phyloP scores from a whole-genome alignment of 2,797 vertebrate genomes.

The Eulemur albifrons region DNA sequence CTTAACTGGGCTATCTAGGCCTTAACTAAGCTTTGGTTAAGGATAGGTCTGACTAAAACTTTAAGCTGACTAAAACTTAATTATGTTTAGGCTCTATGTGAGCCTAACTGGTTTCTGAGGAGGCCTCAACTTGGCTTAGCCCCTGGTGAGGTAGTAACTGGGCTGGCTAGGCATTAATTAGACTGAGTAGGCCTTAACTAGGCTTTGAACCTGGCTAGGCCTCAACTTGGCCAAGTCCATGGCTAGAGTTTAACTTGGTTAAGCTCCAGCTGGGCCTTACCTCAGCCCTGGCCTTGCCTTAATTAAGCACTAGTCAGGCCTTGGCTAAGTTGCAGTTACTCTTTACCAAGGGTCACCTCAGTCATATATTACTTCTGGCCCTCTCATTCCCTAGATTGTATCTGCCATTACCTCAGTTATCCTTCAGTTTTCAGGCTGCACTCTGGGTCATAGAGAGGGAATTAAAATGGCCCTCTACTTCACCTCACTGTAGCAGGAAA shows the following conservation, averaged over 20 bases:
- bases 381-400: neutral
- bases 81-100: neutral
- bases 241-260: neutral
- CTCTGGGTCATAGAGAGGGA: neutral
- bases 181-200: neutral
- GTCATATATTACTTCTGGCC: neutral
- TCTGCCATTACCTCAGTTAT: neutral
- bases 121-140: neutral
- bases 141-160: neutral
- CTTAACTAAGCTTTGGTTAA: neutral
- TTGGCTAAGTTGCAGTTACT: neutral
- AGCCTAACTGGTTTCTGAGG: neutral
- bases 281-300: neutral
- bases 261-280: neutral
- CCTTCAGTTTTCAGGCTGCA: neutral
- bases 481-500: neutral
- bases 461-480: neutral
- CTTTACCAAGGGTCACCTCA: neutral
- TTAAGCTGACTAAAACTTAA: neutral
- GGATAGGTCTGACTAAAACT: neutral
- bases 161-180: neutral
- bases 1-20: neutral
- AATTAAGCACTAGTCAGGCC: neutral
- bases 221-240: neutral
- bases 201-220: neutral